phyloP scores from a whole-genome alignment of 2,888 invertebrate species.

The Harpalus rufipes region DNA sequence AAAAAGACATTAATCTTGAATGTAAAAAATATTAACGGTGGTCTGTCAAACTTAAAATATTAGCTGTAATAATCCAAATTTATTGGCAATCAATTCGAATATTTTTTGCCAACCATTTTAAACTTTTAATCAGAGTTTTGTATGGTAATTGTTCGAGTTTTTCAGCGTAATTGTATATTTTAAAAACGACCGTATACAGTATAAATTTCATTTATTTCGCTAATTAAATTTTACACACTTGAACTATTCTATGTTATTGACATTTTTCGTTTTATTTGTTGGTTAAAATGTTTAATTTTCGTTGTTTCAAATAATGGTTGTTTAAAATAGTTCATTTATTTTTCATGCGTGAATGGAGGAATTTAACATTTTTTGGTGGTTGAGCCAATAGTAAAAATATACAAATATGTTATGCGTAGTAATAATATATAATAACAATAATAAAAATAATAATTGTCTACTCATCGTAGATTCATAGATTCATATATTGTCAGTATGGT shows the following conservation, averaged over 20 bases:
- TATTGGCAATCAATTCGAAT: background rate
- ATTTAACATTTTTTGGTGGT: background rate
- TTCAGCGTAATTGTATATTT: background rate
- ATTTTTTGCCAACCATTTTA: background rate
- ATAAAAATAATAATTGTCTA: too few relatives aligned
- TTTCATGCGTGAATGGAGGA: background rate
- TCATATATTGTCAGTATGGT: too few relatives aligned
- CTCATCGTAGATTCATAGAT: too few relatives aligned
- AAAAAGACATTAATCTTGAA: background rate
- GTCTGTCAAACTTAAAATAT: background rate
- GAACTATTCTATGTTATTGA: background rate
- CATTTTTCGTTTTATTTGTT: conserved; percentile 1
- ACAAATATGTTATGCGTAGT: background rate
- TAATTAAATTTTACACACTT: conserved; percentile 4
- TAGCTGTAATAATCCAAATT: background rate
- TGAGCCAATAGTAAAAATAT: background rate
- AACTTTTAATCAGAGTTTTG: background rate
- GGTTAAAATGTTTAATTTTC: conserved; percentile 3
- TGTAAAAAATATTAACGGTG: background rate
- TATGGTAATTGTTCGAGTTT: background rate
- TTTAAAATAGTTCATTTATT: background rate
- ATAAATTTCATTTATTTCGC: conserved; percentile 4
- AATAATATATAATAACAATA: background rate
- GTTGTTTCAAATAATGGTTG: background rate
- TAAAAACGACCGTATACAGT: background rate